Percentiles rank a stretch among this genome's conserved stretches.
Evolutionary conservation across 2,113 vertebrate species (phyloP).

Genomic region (Thamnophis sirtalis): DNA sequence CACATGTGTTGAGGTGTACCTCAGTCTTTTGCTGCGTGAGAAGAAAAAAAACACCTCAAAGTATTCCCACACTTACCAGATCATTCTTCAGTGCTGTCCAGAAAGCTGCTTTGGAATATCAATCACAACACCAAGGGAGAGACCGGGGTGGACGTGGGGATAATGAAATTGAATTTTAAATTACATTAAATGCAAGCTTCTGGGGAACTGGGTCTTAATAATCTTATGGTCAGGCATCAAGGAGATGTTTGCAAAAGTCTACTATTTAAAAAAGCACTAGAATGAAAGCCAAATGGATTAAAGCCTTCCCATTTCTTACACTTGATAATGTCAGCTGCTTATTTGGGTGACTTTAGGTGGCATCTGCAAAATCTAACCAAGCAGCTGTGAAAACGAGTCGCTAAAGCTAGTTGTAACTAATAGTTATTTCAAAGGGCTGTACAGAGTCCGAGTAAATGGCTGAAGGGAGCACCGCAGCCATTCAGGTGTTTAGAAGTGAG

Average conservation of each 20-base stretch:
- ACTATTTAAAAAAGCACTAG: background rate
- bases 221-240: background rate
- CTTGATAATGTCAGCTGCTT: background rate
- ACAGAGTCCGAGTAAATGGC: background rate
- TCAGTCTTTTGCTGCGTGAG: background rate
- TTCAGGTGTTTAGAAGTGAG: background rate
- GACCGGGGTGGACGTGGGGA: too few relatives aligned
- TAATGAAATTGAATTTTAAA: background rate
- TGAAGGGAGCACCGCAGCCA: background rate
- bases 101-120: background rate
- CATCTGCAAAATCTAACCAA: background rate
- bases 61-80: background rate
- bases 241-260: background rate
- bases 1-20: background rate
- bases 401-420: background rate
- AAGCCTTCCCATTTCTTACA: background rate
- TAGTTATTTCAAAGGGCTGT: background rate
- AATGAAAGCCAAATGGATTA: background rate
- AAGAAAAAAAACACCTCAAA: background rate
- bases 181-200: background rate
- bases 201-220: background rate
- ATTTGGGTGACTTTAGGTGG: background rate
- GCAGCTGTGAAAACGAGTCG: background rate
- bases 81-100: background rate
- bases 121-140: too few relatives aligned